Conservation (phyloP, 2,797 vertebrate species). For the Sebastes aleutianus region DNA sequence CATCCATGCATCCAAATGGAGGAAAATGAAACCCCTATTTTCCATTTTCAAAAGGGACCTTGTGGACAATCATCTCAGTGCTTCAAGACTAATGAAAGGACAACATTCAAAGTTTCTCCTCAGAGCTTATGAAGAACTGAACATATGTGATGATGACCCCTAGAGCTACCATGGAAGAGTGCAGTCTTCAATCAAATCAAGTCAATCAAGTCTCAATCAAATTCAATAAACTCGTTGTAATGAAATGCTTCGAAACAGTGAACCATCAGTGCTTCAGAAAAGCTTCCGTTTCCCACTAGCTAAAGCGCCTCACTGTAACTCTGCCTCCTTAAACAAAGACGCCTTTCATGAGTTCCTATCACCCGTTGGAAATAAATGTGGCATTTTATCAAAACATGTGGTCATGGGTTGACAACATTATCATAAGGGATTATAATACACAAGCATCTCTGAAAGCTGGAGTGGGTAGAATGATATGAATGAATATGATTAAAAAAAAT, state of each 20-base stretch:
- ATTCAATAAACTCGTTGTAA: not conserved
- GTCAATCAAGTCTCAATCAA: not conserved
- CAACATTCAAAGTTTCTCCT: too few relatives aligned
- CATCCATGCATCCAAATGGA: too few relatives aligned
- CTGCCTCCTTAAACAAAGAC: constrained; percentile 19
- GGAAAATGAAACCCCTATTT: too few relatives aligned
- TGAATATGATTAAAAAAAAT: too few relatives aligned
- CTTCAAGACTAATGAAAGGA: too few relatives aligned
- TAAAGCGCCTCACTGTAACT: not conserved
- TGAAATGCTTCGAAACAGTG: not conserved
- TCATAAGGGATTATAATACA: not conserved
- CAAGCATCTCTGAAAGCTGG: not conserved
- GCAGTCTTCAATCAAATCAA: too few relatives aligned
- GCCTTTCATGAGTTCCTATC: constrained; percentile 11
- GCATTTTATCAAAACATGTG: not conserved
- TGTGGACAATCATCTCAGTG: too few relatives aligned
- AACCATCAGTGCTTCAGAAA: not conserved
- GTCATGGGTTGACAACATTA: not conserved
- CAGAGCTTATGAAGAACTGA: too few relatives aligned
- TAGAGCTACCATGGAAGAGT: too few relatives aligned
- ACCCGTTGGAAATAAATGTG: not conserved
- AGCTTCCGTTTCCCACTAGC: not conserved
- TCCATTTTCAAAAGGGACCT: too few relatives aligned
- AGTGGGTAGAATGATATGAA: too few relatives aligned
- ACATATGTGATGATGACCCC: too few relatives aligned